Evolutionary conservation across 2,888 invertebrate species (phyloP), one percentile per base, ranked within the genome.

Genomic region (Branchellion lobata): DNA sequence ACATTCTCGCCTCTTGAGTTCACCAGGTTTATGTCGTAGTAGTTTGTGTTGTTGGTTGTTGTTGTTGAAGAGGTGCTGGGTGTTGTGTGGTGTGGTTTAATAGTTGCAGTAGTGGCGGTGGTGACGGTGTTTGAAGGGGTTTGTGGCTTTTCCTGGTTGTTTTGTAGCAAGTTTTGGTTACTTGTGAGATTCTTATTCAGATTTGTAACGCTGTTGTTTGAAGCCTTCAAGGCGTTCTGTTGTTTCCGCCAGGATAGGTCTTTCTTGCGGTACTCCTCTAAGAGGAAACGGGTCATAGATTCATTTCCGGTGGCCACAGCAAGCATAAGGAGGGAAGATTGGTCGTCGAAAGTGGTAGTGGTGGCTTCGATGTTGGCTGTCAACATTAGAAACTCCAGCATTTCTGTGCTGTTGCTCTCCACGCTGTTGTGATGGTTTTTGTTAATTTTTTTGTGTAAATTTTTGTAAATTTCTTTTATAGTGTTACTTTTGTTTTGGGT

Each of bases 241-340:
- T 8, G 3, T 57, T 57, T 57, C 24, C 24, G 8, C 21, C n/a
- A 8, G 3, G 5, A 5, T 24, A 18, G 3, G 21, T 57, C 21
- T 57, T 57, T n/a, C n/a, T 24, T 57, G 5, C 61, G 21, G 33
- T 69, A 69, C 33, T 31, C 29, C 21, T 34, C 5, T 21, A 77
- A 72, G 14, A 83, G 79, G 78, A 81, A 83, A 14, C 77, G 61
- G 5, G 81, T 78, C 71, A 83, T 80, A 18, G 31, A 27, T 33
- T 78, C 75, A 74, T 82, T 81, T n/a, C 82, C 83, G 1, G 79
- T 80, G n/a, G 79, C 61, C 1, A 81, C 82, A 31, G 84, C 82
- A 65, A 82, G 83, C 84, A 84, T 84, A 21, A 84, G 71, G 65
- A 81, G 73, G 8, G 82, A 83, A 27, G 81, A 80, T 33, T 81